Evolutionary conservation across 2,797 vertebrate genomes (phyloP), one percentile per base, ranked within the genome.

Genomic region (Poecilia picta): DNA sequence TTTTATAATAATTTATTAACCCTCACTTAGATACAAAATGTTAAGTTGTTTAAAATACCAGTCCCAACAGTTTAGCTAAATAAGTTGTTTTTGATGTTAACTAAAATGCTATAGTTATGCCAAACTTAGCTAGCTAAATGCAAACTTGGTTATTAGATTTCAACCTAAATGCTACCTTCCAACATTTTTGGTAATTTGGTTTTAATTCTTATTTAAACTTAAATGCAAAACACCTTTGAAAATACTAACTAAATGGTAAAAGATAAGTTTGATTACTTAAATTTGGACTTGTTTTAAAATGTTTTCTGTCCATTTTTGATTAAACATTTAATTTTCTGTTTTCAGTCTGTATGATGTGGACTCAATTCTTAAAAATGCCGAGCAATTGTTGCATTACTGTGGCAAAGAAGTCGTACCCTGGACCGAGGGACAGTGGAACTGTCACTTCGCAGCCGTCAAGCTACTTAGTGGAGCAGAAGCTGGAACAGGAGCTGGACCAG

Each of bases 401-500:
- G 82, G 68, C 82, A 78, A 82, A 81, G 79, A 31, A 74, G 82
- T 84, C 85, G 72, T 85, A 39, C 85, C 89, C 92, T 92, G 70
- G 89, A 92, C 91, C 86, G 81, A 75, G 74, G n/a, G 20, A 28
- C 80, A 39, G 81, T 57, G 75, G 71, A 78, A 46, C 78, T 88
- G 92, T 90, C 94, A 72, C 78, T 81, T 88, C 78, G 5, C 53
- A 73, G 36, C 16, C 66, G 2, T 94, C 90, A 88, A 12, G 49
- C 25, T 4, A 36, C 28, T 74, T 85, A 72, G 66, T 62, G 83
- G 84, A 87, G 92, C 91, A 72, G 89, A n/a, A 25, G 51, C 51
- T 66, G 83, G 85, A 87, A 91, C 89, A 66, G 89, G 92, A 88
- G 87, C 74, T 72, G 88, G 90, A 89, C 93, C 93, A 91, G 49